Evolutionary conservation across 2,113 vertebrate genomes (phyloP).

Genomic region (Gallinago undulata): DNA sequence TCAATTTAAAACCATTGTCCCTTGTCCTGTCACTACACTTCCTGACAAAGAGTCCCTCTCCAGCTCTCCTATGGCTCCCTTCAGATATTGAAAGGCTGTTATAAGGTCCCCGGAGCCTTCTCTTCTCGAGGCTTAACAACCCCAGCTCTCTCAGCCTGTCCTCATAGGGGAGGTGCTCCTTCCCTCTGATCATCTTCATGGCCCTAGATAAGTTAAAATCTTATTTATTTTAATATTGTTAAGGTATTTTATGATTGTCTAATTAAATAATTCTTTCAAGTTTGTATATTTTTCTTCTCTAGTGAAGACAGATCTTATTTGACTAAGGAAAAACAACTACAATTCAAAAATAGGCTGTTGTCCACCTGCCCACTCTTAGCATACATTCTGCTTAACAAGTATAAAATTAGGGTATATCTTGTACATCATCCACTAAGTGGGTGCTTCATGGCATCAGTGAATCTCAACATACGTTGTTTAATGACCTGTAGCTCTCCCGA

Average conservation of each 20-base stretch:
- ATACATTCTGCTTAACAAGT: slow-evolving; percentile 12
- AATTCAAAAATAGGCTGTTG: background rate
- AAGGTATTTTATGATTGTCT: background rate
- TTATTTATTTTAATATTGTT: background rate
- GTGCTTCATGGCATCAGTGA: slow-evolving; percentile 5
- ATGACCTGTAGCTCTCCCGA: background rate
- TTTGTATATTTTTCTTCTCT: background rate
- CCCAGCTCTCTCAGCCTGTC: too few relatives aligned
- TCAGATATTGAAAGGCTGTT: too few relatives aligned
- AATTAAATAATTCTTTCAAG: background rate
- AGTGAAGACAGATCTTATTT: background rate
- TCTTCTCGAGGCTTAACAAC: too few relatives aligned
- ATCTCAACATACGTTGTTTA: slow-evolving; percentile 48
- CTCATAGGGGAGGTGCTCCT: too few relatives aligned
- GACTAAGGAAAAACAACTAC: background rate
- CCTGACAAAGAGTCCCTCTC: too few relatives aligned
- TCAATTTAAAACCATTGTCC: too few relatives aligned
- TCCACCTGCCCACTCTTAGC: slow-evolving; percentile 23
- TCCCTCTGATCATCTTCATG: too few relatives aligned
- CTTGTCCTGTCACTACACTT: too few relatives aligned
- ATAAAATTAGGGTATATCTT: slow-evolving; percentile 25
- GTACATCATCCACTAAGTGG: background rate
- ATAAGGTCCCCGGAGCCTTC: too few relatives aligned
- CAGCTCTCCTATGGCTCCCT: too few relatives aligned
- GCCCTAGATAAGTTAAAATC: too few relatives aligned